Evolutionary conservation across 2,113 vertebrate species (phyloP), one percentile per base, ranked within the genome.

Genomic region (Eulemur rufifrons): DNA sequence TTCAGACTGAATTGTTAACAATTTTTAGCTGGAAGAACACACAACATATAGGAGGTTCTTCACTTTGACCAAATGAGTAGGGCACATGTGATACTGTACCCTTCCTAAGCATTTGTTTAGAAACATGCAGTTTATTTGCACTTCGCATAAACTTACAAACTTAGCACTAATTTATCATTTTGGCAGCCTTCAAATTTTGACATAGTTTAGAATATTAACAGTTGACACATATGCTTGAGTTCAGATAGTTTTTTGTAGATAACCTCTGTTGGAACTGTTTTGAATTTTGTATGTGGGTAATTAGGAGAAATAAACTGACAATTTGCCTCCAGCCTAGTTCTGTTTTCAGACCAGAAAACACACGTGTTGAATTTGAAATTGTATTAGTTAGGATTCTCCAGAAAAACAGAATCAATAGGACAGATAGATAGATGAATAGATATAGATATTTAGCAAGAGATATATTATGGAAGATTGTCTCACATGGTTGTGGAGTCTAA

Each of bases 301-400:
- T 92, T 90, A 89, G 23, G 37, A 71, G 56, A 95, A 91, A 18
- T 45, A 37, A 93, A 64, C 39, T 54, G 68, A 83, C 42, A 86
- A 1, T 77, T 93, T 86, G 25, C 27, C 50, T 4, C 3, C 78
- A 73, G 27, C 68, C 39, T 93, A 64, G 9, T 71, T 86, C 54
- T 87, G 42, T 92, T n/a, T 52, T 90, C 63, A 77, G 8, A 82
- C 25, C 6, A 73, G 66, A 96, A 89, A 66, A 45, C 39, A 86
- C 32, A 91, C 85, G 89, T 85, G n/a, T 45, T 68, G 73, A 93
- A 91, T 91, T 56, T 90, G 7, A 81, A 90, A 63, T 71, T 50
- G 11, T 56, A 47, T 73, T 87, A 34, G 83, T 73, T 92, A 47
- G 83, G 1, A 4, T 47, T 82, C 47, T 92, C 56, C 61, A 17